phyloP scores from a whole-genome alignment of 2,888 invertebrate species.

The Enoplolaimus lenunculus region DNA sequence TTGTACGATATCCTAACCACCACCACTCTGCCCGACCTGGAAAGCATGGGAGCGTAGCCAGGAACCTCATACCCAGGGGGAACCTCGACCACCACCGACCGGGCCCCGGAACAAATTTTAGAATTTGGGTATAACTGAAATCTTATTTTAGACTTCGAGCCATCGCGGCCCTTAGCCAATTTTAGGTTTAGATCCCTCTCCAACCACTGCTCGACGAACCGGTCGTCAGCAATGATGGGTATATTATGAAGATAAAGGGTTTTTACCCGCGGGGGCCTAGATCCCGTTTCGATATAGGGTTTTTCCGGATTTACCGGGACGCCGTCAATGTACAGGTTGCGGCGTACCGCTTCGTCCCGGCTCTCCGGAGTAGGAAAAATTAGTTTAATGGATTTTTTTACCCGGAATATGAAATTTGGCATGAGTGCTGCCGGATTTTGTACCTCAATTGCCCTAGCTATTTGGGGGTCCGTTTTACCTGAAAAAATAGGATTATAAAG shows the following conservation, averaged over 20 bases:
- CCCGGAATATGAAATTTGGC: not conserved
- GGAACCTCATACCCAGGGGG: not conserved
- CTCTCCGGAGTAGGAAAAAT: not conserved
- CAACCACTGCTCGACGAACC: slow-evolving; percentile 4
- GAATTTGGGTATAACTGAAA: not conserved
- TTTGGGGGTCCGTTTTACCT: too few relatives aligned
- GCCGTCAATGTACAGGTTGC: not conserved
- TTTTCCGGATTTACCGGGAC: not conserved
- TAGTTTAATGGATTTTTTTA: not conserved
- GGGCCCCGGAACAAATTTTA: slow-evolving; percentile 9
- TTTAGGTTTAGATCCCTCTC: not conserved
- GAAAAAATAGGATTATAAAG: too few relatives aligned
- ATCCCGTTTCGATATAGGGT: slow-evolving; percentile 7
- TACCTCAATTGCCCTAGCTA: too few relatives aligned
- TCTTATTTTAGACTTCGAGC: not conserved
- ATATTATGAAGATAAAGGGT: slow-evolving; percentile 3
- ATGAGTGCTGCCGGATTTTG: not conserved
- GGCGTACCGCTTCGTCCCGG: not conserved
- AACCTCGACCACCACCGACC: slow-evolving; percentile 11
- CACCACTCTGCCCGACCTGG: not conserved
- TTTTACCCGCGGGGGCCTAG: too few relatives aligned
- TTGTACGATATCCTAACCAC: not conserved
- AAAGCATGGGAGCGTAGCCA: not conserved
- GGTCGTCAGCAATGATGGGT: not conserved
- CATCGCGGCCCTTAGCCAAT: not conserved